Evolutionary conservation across 1,140 invertebrate genomes (phyloP).

Genomic region (Leptinotarsa undecemlineata): DNA sequence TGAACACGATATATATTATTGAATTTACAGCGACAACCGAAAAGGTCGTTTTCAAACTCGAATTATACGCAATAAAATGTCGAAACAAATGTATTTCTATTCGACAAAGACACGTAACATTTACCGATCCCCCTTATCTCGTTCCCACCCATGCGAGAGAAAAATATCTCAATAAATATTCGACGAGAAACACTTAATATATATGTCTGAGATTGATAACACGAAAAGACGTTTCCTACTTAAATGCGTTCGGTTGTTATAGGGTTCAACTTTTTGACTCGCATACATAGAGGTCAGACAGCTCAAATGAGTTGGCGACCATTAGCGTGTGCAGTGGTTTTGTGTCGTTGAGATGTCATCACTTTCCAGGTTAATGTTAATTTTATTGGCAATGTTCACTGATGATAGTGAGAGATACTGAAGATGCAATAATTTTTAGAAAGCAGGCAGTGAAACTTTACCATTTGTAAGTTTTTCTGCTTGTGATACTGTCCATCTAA

Average conservation of each 20-base stretch:
- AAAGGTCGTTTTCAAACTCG: no score
- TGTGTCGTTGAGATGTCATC: not conserved
- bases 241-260: not conserved
- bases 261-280: not conserved
- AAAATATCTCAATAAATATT: no score
- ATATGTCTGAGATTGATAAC: not conserved
- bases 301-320: not conserved
- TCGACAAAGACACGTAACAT: not conserved
- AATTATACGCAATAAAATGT: not conserved
- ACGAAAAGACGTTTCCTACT: constrained; percentile 5
- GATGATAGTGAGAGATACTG: no score
- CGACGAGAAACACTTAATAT: not conserved
- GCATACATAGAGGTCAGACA: not conserved
- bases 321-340: not conserved
- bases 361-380: not conserved
- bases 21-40: no score
- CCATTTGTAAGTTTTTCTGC: no score
- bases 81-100: not conserved
- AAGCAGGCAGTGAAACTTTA: no score
- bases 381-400: no score
- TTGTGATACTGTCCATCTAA: no score
- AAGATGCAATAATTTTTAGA: no score
- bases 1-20: no score
- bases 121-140: not conserved
- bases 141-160: no score